Conservation (phyloP, 2,888 invertebrate genomes). For the Eupithecia insigniata region DNA sequence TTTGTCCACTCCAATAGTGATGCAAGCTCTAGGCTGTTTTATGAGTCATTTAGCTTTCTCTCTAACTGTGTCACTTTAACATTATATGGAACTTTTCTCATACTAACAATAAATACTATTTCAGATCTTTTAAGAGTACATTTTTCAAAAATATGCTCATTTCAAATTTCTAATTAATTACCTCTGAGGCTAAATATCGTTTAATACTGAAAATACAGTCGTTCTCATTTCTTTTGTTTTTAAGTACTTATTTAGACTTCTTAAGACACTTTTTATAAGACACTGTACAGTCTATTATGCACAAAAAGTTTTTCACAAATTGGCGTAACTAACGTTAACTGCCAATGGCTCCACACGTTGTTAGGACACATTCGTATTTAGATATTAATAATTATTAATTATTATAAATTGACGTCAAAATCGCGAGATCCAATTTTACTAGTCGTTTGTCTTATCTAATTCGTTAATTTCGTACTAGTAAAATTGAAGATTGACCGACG, state of each 20-base stretch:
- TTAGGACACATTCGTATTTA: constrained; percentile 76
- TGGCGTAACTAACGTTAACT: constrained; percentile 39
- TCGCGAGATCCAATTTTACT: constrained; percentile 67
- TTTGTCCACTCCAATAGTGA: constrained; percentile 43
- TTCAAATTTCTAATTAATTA: constrained; percentile 43
- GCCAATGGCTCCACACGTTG: constrained; percentile 55
- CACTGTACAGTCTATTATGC: constrained; percentile 58
- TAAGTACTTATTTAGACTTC: constrained; percentile 61
- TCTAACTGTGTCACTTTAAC: constrained; percentile 33
- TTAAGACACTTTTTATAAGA: constrained; percentile 66
- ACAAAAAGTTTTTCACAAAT: constrained; percentile 39
- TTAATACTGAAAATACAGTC: constrained; percentile 66
- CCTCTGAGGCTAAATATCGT: constrained; percentile 43
- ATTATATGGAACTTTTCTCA: constrained; percentile 23
- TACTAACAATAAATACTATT: constrained; percentile 31
- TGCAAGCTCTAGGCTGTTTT: constrained; percentile 44
- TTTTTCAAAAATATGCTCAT: constrained; percentile 30
- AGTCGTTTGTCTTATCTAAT: constrained; percentile 47
- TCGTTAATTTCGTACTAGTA: constrained; percentile 60
- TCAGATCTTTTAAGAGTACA: constrained; percentile 42
- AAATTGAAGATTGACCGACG: constrained; percentile 65
- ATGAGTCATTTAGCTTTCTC: constrained; percentile 47
- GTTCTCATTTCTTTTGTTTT: constrained; percentile 55
- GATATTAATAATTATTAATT: constrained; percentile 73
- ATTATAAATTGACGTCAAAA: constrained; percentile 67